Evolutionary conservation across 2,797 vertebrate species (phyloP).

Genomic region (Neopelma chrysocephalum): DNA sequence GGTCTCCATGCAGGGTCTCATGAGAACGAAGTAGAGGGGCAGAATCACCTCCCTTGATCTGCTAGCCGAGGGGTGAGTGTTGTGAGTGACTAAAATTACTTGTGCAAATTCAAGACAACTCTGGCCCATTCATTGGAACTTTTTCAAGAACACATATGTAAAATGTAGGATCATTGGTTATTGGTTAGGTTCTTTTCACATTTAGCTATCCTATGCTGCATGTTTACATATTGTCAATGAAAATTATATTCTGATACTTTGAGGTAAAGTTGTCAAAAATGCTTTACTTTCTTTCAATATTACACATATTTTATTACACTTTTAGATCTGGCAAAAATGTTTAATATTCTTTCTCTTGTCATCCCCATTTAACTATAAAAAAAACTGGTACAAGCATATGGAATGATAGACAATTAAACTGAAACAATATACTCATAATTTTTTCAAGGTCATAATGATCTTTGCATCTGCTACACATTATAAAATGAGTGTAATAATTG

Average conservation of each 20-base stretch:
- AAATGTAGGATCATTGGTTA: not conserved
- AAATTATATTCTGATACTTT: not conserved
- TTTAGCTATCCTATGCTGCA: not conserved
- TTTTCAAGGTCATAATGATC: not conserved
- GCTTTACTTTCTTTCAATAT: not conserved
- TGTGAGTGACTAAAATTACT: not conserved
- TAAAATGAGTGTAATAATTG: not conserved
- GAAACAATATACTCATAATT: not conserved
- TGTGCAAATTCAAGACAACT: not conserved
- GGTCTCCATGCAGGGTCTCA: not conserved
- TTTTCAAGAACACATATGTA: not conserved
- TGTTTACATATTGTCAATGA: not conserved
- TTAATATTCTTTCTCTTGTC: not conserved
- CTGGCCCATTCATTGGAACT: not conserved
- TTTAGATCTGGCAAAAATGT: not conserved
- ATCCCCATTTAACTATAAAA: not conserved
- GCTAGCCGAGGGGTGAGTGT: not conserved
- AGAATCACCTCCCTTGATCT: not conserved
- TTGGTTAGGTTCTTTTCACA: not conserved
- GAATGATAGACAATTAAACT: not conserved
- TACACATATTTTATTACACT: not conserved
- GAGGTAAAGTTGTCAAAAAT: not conserved
- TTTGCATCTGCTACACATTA: not conserved
- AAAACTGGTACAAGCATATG: not conserved
- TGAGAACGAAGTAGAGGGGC: not conserved